A percentile compares a stretch with the other conserved stretches of the same genome.
Evolutionary conservation across 2,888 invertebrate genomes (phyloP).

Genomic region (Phyto melanocephala): DNA sequence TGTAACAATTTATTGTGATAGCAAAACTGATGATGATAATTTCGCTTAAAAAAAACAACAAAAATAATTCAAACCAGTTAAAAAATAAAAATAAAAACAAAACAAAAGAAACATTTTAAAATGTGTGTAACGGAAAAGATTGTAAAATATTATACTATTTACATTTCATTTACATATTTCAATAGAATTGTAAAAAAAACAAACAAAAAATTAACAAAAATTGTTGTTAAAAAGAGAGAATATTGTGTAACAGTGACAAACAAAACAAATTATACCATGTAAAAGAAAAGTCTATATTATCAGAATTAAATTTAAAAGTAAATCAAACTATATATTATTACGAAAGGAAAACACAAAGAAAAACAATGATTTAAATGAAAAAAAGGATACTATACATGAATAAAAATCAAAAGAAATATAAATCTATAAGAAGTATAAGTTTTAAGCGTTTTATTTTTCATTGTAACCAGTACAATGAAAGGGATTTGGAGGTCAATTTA

Average conservation of each 20-base stretch:
- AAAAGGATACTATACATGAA: conserved; percentile 56
- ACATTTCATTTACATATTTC: conserved; percentile 55
- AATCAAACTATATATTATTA: conserved; percentile 58
- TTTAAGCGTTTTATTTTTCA: conserved; percentile 4
- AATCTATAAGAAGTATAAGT: conserved; percentile 47
- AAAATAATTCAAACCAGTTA: conserved; percentile 38
- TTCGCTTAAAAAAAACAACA: conserved; percentile 64
- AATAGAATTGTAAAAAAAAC: conserved; percentile 50
- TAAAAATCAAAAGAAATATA: conserved; percentile 56
- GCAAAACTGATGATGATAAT: conserved; percentile 71
- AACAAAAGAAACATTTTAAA: conserved; percentile 45
- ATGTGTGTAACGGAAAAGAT: conserved; percentile 61
- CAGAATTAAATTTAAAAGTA: conserved; percentile 66
- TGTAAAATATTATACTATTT: conserved; percentile 63
- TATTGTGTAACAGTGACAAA: conserved; percentile 55
- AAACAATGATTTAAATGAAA: conserved; percentile 14
- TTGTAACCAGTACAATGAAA: too few species aligned
- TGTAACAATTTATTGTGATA: conserved; percentile 78
- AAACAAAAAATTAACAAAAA: conserved; percentile 5
- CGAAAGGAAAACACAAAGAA: neutral
- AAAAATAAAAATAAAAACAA: conserved; percentile 24
- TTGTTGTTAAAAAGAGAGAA: conserved; percentile 4
- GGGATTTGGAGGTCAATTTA: too few species aligned
- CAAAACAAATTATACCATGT: conserved; percentile 52
- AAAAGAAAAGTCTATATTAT: conserved; percentile 66